These are phyloP conservation scores for Sebastes schlegelii DNA, from an alignment of 2,113 vertebrate genomes.

Conservation along the genomic window DNA sequence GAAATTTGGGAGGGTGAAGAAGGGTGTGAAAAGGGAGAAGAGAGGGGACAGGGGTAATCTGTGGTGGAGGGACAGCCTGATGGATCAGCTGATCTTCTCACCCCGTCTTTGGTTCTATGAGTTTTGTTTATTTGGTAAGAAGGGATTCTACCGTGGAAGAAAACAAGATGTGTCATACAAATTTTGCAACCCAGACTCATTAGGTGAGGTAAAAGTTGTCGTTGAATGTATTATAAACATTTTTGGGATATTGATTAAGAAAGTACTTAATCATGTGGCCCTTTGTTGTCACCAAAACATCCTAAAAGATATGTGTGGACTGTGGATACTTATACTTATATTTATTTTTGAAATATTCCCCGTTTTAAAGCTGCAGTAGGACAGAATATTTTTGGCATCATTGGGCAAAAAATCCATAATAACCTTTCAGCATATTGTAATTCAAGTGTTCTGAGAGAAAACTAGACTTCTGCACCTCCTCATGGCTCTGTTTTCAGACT, in stretches of 20 bases:
- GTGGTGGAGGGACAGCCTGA: neutral
- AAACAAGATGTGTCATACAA: neutral
- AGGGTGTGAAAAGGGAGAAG: neutral
- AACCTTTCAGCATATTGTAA: no score
- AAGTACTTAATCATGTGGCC: neutral
- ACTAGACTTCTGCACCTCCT: no score
- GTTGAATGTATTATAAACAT: neutral
- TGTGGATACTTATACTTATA: neutral
- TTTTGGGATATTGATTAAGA: neutral
- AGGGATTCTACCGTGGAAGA: neutral
- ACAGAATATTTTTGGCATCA: no score
- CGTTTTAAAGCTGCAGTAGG: no score
- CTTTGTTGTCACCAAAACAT: neutral
- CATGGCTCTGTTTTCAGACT: no score
- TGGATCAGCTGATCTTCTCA: constrained; percentile 5
- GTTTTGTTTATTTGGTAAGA: neutral
- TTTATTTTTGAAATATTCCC: neutral
- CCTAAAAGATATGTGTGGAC: neutral
- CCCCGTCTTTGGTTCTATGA: neutral
- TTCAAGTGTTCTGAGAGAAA: no score
- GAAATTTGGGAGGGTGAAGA: constrained; percentile 3
- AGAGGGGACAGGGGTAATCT: neutral
- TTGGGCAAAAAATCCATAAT: no score
- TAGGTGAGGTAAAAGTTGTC: neutral
- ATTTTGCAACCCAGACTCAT: neutral